Percentiles rank a stretch among this genome's conserved stretches.
phyloP scores from a whole-genome alignment of 2,113 vertebrate species.

The cattle (Bos taurus) region ARS-UCD2.0 NC_037329.1:29177501-29178000 shows the following conservation, averaged over 20 bases:
- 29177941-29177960: not conserved
- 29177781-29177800: not conserved
- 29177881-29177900: not conserved
- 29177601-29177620: not conserved
- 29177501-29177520: not conserved
- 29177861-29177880: not conserved
- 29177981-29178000: not conserved
- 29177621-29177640: not conserved
- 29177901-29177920: not conserved
- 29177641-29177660: not conserved
- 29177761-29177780: not conserved
- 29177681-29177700: not conserved
- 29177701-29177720: not conserved
- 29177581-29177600: not conserved
- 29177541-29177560: not conserved
- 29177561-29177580: not conserved
- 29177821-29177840: not conserved
- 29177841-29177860: not conserved
- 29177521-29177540: not conserved
- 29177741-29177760: not conserved
- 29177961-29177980: not conserved
- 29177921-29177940: not conserved
- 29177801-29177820: not conserved
- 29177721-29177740: not conserved
- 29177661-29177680: not conserved